Base-by-base conservation (phyloP, 2,113 vertebrate genomes). In the Apus apus region DNA sequence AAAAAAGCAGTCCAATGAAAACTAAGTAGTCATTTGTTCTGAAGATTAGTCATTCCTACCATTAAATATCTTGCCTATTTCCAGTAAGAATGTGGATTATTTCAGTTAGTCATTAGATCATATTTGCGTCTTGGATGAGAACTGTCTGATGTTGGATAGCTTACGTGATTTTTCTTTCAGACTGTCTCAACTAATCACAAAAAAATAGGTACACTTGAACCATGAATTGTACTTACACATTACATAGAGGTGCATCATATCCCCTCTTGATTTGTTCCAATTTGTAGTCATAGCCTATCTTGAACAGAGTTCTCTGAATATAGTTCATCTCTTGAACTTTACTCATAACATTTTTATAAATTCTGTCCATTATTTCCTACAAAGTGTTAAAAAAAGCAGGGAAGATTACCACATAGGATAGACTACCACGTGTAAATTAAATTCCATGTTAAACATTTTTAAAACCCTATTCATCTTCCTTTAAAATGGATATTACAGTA, bases 351-450 rank as follows among this genome's bases (percentile, higher is more conserved):
- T 99, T 99, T 97, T 99, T 99, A 97, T 99, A 99, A 97, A 99
- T 99, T 83, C 99, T 98, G 96, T 99, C 99, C 99, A 99, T 99
- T 58, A 99, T 99, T 98, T 99, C 99, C 99, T 99, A 85, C 8
- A 60, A 83, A 67, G 23, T 12, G 46, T 92, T 77, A 30, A 79
- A 88, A 93, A 96, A 15, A n/a, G n/a, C 68, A 95, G 48, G 15
- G 85, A 90, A 81, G 95, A 65, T 93, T 76, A 92, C 27, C 68
- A 92, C 46, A 50, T 2, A 15, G n/a, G 61, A 66, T 21, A 54
- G 30, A 87, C 50, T 6, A 85, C 62, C 19, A 94, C 4, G 23
- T 76, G 58, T 25, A 89, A 89, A 90, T 50, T 23, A 91, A 93
- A 85, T 30, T 83, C 15, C 48, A 22, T 19, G 19, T 53, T 60